phyloP scores from a whole-genome alignment of 2,888 invertebrate species.

The Azorinus chamasolen region DNA sequence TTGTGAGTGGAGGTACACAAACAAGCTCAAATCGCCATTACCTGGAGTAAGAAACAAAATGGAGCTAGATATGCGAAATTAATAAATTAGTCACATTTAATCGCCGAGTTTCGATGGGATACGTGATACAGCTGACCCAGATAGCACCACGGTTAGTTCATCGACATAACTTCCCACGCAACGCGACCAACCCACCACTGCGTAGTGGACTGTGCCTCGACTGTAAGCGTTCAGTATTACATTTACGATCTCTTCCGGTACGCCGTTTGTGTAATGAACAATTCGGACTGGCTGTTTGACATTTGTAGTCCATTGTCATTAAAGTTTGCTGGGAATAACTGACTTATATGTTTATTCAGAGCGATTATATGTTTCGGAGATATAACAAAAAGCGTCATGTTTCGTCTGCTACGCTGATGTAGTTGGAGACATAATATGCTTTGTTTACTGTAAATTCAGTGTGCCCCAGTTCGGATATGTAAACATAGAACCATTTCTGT shows the following conservation, averaged over 20 bases:
- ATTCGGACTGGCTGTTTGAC: constrained; percentile 51
- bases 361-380: not conserved
- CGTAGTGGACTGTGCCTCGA: constrained; percentile 65
- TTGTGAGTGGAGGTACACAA: not conserved
- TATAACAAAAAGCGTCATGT: not conserved
- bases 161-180: constrained; percentile 58
- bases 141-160: constrained; percentile 34
- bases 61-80: no score
- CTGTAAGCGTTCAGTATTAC: constrained; percentile 70
- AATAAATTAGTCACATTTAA: no score
- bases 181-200: constrained; percentile 35
- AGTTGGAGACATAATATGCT: not conserved
- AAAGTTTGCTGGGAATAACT: no score
- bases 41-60: no score
- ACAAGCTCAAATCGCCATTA: constrained; percentile 4
- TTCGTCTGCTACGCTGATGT: constrained; percentile 1
- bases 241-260: constrained; percentile 61
- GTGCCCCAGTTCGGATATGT: constrained; percentile 47
- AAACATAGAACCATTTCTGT: constrained; percentile 32
- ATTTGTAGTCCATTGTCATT: constrained; percentile 33
- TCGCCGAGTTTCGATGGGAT: constrained; percentile 33
- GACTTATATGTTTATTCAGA: not conserved
- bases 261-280: constrained; percentile 43
- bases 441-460: constrained; percentile 33
- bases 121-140: constrained; percentile 51